Evolutionary conservation across 2,888 invertebrate genomes (phyloP).

Genomic region (Chrysomela aeneicollis): DNA sequence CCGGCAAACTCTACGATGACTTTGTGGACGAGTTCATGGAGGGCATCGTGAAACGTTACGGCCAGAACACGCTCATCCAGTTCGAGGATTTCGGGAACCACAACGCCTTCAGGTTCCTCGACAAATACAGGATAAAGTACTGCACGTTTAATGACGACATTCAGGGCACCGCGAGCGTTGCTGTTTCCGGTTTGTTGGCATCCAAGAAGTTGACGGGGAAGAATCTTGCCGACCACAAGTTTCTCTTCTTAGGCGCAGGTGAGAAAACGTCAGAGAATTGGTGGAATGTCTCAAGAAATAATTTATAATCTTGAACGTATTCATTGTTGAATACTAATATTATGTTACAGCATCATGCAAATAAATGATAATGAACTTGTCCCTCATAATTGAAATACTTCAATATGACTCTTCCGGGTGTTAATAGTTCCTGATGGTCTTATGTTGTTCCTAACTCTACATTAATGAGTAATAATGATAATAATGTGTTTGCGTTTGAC

Average conservation of each 20-base stretch:
- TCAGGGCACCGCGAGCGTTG: constrained; percentile 94
- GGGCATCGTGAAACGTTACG: constrained; percentile 86
- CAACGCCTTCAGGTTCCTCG: constrained; percentile 94
- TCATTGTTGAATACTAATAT: too few species aligned
- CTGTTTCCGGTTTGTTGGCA: constrained; percentile 90
- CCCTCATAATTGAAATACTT: too few species aligned
- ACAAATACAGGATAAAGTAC: constrained; percentile 88
- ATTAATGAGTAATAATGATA: too few species aligned
- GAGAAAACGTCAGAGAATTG: constrained; percentile 63
- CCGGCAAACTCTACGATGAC: constrained; percentile 88
- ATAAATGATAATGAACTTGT: too few species aligned
- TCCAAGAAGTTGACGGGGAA: constrained; percentile 76
- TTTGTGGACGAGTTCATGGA: constrained; percentile 98
- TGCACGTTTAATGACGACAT: constrained; percentile 99
- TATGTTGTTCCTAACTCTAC: too few species aligned
- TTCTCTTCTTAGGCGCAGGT: constrained; percentile 91
- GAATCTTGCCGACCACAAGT: constrained; percentile 84
- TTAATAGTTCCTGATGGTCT: too few species aligned
- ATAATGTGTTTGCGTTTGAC: not conserved
- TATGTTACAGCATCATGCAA: too few species aligned
- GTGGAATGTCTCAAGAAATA: too few species aligned
- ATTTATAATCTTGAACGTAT: too few species aligned
- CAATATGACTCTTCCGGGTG: too few species aligned
- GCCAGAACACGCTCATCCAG: constrained; percentile 84
- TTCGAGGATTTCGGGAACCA: constrained; percentile 95